Base-by-base conservation (phyloP, 2,797 vertebrate genomes). In the Lepus townsendii region DNA sequence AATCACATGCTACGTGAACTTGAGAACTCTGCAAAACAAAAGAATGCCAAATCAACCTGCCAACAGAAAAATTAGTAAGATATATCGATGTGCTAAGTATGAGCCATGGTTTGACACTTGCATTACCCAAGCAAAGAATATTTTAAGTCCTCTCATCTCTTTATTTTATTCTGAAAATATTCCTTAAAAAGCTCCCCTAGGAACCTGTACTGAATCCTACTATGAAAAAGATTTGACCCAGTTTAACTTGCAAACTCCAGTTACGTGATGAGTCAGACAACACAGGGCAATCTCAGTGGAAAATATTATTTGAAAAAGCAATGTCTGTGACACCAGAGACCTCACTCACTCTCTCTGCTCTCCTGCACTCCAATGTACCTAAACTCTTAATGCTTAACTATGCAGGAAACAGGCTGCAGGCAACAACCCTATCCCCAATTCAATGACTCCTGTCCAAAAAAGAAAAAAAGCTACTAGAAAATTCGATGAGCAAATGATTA, bases 151-250 rank as follows among this genome's bases (percentile, higher is more conserved):
- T 35, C 60, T 88, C 32, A 88, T 50, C 71, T 89, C 42, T 5
- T n/a, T 22, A 94, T 78, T 91, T 91, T 63, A 90, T 20, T 93
- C 77, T 76, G n/a, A 87, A 85, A 32, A 42, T 76, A 27, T 50
- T 89, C 77, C 50, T 88, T 73, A 54, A 77, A 89, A 89, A 89
- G 73, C 24, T 35, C 17, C 24, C 26, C 32, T 95, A 26, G 66
- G 50, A 89, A 88, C 19, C 35, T 35, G 47, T 16, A 57, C 0
- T 62, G 76, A 95, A 86, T 82, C 30, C 19, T 82, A 62, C 30
- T 54, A 66, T 35, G 2, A 68, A 94, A 95, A 84, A 35, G 19
- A 92, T 65, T 89, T 62, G 57, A 82, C 32, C 7, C 35, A 87
- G 38, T 14, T 52, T 60, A 82, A 78, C 32, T 73, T 10, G 52